Conservation (phyloP, 2,888 invertebrate species). For the Conus canariensis region DNA sequence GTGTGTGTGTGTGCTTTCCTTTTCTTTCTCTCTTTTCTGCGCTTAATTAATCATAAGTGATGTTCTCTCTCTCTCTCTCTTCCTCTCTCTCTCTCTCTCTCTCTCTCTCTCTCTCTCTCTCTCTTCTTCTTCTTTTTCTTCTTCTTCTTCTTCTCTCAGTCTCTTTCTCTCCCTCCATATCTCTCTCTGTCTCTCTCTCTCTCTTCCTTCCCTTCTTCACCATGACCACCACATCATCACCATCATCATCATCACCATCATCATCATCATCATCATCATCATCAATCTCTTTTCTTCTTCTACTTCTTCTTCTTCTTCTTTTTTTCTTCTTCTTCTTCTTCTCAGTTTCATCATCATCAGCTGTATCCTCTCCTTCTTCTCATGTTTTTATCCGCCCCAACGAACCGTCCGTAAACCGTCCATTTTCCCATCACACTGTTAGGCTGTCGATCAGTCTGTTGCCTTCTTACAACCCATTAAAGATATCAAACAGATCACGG, state of each 20-base stretch:
- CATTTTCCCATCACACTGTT: too few relatives aligned
- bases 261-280: background rate
- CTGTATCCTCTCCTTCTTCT: background rate
- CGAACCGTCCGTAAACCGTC: too few relatives aligned
- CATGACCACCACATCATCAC: too few relatives aligned
- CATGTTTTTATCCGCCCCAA: too few relatives aligned
- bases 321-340: background rate
- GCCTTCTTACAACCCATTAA: too few relatives aligned
- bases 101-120: constrained; percentile 13
- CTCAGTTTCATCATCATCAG: background rate
- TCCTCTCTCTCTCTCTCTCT: background rate
- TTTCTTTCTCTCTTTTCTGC: too few relatives aligned
- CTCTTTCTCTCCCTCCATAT: constrained; percentile 11
- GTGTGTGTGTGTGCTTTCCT: too few relatives aligned
- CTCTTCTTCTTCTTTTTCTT: background rate
- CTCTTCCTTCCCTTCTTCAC: background rate
- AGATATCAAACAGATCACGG: too few relatives aligned
- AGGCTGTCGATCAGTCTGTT: too few relatives aligned
- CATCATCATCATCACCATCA: too few relatives aligned
- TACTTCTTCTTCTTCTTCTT: background rate
- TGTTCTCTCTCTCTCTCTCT: background rate
- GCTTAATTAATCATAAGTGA: too few relatives aligned
- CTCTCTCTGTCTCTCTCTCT: constrained; percentile 27
- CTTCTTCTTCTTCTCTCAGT: background rate
- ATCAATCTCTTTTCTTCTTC: background rate